Evolutionary conservation across 2,888 invertebrate genomes (phyloP).

Genomic region (Patella caerulea): DNA sequence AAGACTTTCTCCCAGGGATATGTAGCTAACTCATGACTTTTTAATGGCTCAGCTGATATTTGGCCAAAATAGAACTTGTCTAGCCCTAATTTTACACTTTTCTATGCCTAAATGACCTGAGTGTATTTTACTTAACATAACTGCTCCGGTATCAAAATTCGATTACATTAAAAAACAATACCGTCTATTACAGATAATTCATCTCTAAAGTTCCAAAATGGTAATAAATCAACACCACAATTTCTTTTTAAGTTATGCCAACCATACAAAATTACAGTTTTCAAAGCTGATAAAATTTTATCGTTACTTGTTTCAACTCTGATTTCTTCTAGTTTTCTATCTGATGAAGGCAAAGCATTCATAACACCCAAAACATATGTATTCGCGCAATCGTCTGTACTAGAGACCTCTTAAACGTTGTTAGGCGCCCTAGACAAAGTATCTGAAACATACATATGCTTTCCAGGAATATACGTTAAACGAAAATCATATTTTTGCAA

Average conservation of each 20-base stretch:
- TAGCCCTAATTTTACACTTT: conserved; percentile 24
- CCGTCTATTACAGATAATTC: conserved; percentile 13
- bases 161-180: conserved; percentile 15
- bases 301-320: conserved; percentile 18
- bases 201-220: conserved; percentile 16
- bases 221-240: conserved; percentile 13
- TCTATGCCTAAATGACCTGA: conserved; percentile 24
- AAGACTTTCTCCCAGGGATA: conserved; percentile 22
- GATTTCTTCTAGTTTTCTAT: conserved; percentile 17
- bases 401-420: neutral
- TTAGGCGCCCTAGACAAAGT: conserved; percentile 9
- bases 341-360: conserved; percentile 2
- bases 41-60: conserved; percentile 14
- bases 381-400: conserved; percentile 14
- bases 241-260: conserved; percentile 19
- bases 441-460: conserved; percentile 20
- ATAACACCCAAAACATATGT: conserved; percentile 11
- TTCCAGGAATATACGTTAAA: conserved; percentile 18
- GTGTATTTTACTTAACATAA: conserved; percentile 26
- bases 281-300: conserved; percentile 7
- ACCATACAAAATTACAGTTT: conserved; percentile 16
- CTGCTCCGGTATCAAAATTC: conserved; percentile 24
- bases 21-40: conserved; percentile 13
- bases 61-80: conserved; percentile 27
- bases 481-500: conserved; percentile 19